Conservation (phyloP, 2,888 invertebrate genomes). For the Sphinx pinastri region DNA sequence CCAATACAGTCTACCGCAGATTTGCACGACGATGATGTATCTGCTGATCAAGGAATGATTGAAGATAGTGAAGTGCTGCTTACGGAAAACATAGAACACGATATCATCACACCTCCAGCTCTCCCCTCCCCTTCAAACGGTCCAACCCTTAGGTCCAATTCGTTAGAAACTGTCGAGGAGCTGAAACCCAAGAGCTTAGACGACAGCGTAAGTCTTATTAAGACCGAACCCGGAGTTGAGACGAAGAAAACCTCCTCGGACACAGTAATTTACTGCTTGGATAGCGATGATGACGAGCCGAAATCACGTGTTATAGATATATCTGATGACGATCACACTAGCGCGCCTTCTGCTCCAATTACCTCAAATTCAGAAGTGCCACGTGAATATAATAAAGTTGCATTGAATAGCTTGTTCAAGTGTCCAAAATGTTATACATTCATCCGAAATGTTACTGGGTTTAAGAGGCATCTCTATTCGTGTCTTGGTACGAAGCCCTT, state of each 20-base stretch:
- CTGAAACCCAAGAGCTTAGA: neutral
- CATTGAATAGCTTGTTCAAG: slow-evolving; percentile 40
- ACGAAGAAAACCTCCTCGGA: slow-evolving; percentile 28
- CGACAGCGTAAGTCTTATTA: slow-evolving; percentile 41
- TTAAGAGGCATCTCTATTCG: slow-evolving; percentile 54
- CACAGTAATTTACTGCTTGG: slow-evolving; percentile 58
- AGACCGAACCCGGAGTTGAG: slow-evolving; percentile 46
- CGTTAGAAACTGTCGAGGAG: neutral
- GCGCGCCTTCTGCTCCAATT: slow-evolving; percentile 11
- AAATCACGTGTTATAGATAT: slow-evolving; percentile 48
- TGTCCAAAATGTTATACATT: slow-evolving; percentile 55
- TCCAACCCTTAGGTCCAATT: neutral
- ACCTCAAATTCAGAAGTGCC: neutral
- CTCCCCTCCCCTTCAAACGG: neutral
- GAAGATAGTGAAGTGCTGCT: slow-evolving; percentile 5
- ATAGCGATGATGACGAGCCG: slow-evolving; percentile 70
- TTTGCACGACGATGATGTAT: slow-evolving; percentile 15
- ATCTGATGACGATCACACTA: slow-evolving; percentile 48
- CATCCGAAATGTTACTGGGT: slow-evolving; percentile 39
- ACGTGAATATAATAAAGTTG: slow-evolving; percentile 31
- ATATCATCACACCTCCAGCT: neutral
- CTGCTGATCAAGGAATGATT: slow-evolving; percentile 25
- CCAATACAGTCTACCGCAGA: neutral
- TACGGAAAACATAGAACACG: neutral
- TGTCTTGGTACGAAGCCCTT: slow-evolving; percentile 35